Conservation (phyloP, 2,113 vertebrate species). For the Corydoras maculifer region DNA sequence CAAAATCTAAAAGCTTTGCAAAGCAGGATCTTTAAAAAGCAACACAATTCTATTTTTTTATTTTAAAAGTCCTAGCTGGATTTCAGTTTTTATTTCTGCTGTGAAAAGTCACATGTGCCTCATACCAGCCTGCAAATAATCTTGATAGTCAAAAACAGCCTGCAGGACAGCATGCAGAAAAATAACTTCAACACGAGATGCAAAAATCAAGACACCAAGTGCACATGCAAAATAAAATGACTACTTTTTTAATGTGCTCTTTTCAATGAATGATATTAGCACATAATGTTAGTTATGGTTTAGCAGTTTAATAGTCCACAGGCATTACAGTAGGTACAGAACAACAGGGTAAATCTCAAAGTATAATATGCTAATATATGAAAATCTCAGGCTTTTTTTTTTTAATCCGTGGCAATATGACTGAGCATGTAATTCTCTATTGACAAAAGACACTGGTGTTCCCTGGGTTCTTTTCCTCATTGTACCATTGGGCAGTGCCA, state of each 20-base stretch:
- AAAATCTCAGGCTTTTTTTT: slow-evolving; percentile 21
- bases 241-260: too few species aligned
- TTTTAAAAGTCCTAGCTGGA: background rate
- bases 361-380: slow-evolving; percentile 1
- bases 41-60: background rate
- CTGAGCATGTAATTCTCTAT: slow-evolving; percentile 25
- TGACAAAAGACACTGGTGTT: slow-evolving; percentile 38
- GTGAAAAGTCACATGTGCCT: slow-evolving; percentile 31
- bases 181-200: slow-evolving; percentile 14
- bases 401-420: background rate
- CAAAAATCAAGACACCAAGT: slow-evolving; percentile 23
- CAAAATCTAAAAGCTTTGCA: background rate
- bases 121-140: slow-evolving; percentile 24
- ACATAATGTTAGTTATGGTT: too few species aligned
- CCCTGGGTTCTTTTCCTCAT: slow-evolving; percentile 19
- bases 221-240: background rate
- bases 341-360: too few species aligned
- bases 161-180: slow-evolving; percentile 20
- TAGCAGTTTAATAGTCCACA: too few species aligned
- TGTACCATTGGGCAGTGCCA: slow-evolving; percentile 33
- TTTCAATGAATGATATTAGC: too few species aligned
- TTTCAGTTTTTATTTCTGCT: slow-evolving; percentile 15
- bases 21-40: slow-evolving; percentile 2
- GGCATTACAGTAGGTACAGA: too few species aligned
- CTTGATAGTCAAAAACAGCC: slow-evolving; percentile 11